These are phyloP conservation scores for Sminthurides bifidus DNA, from an alignment of 1,140 invertebrate genomes.

Conservation along the genomic window DNA sequence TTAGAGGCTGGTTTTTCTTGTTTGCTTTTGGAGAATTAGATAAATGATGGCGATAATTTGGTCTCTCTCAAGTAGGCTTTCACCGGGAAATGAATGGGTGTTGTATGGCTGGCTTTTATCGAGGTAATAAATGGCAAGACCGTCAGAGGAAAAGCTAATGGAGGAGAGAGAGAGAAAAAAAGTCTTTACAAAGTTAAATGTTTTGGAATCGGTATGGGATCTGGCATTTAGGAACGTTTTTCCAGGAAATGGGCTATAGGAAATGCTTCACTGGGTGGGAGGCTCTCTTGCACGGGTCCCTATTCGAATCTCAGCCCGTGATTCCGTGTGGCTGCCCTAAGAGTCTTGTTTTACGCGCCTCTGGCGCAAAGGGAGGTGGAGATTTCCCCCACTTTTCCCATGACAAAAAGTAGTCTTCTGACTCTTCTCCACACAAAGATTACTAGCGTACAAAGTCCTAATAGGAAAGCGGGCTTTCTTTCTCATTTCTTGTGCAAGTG, in stretches of 20 bases:
- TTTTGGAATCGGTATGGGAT: slow-evolving; percentile 15
- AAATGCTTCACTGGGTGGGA: slow-evolving; percentile 8
- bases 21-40: slow-evolving; percentile 12
- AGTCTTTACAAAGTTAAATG: slow-evolving; percentile 28
- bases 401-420: no score
- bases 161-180: slow-evolving; percentile 4
- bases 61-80: slow-evolving; percentile 4
- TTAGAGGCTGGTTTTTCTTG: slow-evolving; percentile 12
- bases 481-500: no score
- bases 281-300: no score
- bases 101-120: slow-evolving; percentile 23
- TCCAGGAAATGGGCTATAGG: slow-evolving; percentile 12
- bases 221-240: slow-evolving; percentile 7
- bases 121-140: slow-evolving; percentile 26
- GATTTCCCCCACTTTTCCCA: no score
- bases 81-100: slow-evolving; percentile 20
- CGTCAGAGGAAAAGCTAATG: slow-evolving; percentile 17
- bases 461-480: no score
- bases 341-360: no score
- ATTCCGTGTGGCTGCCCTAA: no score
- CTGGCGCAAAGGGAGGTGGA: no score
- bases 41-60: slow-evolving; percentile 12
- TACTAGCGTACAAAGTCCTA: no score
- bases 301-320: no score
- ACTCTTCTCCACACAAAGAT: no score